phyloP scores from a whole-genome alignment of 2,113 vertebrate species.

The Diadophis punctatus region DNA sequence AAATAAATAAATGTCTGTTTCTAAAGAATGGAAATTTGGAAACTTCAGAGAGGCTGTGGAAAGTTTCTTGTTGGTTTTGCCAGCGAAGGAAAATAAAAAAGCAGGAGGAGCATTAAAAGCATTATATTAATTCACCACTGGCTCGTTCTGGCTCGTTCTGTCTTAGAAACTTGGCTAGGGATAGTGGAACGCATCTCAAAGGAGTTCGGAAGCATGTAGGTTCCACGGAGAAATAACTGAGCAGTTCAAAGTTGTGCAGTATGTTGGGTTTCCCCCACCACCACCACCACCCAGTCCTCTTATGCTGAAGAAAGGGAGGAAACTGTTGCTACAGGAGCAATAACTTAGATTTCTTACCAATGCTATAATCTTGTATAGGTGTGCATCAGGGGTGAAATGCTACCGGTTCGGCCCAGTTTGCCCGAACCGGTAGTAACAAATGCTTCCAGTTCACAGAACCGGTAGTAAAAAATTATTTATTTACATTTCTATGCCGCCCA shows the following conservation, averaged over 20 bases:
- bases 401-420: no score
- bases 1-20: conserved; percentile 38
- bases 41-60: conserved; percentile 1
- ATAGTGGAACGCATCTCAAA: background rate
- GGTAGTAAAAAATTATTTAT: no score
- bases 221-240: conserved; percentile 14
- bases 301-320: background rate
- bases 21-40: conserved; percentile 23
- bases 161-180: conserved; percentile 27
- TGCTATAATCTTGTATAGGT: background rate
- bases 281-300: background rate
- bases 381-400: background rate
- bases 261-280: background rate
- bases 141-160: conserved; percentile 37
- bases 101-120: conserved; percentile 24
- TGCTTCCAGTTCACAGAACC: no score
- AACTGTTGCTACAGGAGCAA: background rate
- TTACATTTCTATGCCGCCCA: no score
- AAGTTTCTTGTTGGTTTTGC: background rate
- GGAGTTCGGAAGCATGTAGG: conserved; percentile 2
- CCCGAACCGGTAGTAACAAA: no score
- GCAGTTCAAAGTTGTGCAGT: background rate
- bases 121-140: conserved; percentile 32
- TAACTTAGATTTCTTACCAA: background rate
- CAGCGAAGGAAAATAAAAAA: background rate